Evolutionary conservation across 2,888 invertebrate genomes (phyloP).

Genomic region (Drosophila buzzatii): DNA sequence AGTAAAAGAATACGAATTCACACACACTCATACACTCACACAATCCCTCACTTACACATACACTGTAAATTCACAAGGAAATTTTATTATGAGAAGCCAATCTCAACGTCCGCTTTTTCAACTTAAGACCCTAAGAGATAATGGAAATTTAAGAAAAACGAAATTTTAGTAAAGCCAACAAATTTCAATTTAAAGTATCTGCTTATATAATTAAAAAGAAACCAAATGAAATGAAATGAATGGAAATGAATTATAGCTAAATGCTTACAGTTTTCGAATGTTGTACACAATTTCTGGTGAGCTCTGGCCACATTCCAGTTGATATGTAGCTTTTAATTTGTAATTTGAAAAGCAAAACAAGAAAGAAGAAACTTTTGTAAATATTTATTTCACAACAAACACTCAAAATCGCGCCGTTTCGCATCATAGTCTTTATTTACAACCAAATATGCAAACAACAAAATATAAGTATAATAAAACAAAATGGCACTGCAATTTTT

Average conservation of each 20-base stretch:
- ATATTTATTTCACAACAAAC: slow-evolving; percentile 68
- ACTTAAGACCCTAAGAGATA: slow-evolving; percentile 43
- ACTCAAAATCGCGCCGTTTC: slow-evolving; percentile 32
- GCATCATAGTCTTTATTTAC: slow-evolving; percentile 38
- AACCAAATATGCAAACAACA: slow-evolving; percentile 7
- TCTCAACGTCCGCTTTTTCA: slow-evolving; percentile 76
- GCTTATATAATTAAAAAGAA: slow-evolving; percentile 30
- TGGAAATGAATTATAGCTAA: slow-evolving; percentile 30
- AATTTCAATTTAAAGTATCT: slow-evolving; percentile 39
- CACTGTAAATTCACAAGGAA: slow-evolving; percentile 67
- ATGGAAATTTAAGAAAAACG: slow-evolving; percentile 16
- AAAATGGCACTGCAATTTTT: slow-evolving; percentile 65
- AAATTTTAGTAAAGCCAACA: slow-evolving; percentile 45
- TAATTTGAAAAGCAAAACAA: slow-evolving; percentile 16
- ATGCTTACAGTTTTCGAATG: slow-evolving; percentile 47
- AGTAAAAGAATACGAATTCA: slow-evolving; percentile 71
- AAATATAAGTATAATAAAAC: slow-evolving; percentile 15
- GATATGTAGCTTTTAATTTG: slow-evolving; percentile 30
- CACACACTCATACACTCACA: slow-evolving; percentile 10
- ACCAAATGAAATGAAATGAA: slow-evolving; percentile 23
- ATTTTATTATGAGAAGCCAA: slow-evolving; percentile 66
- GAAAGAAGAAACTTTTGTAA: slow-evolving; percentile 64
- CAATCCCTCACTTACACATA: slow-evolving; percentile 28
- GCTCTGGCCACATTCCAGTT: slow-evolving; percentile 56
- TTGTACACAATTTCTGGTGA: slow-evolving; percentile 40